Evolutionary conservation across 1,140 invertebrate species (phyloP).

Genomic region (Heliconius nattereri): DNA sequence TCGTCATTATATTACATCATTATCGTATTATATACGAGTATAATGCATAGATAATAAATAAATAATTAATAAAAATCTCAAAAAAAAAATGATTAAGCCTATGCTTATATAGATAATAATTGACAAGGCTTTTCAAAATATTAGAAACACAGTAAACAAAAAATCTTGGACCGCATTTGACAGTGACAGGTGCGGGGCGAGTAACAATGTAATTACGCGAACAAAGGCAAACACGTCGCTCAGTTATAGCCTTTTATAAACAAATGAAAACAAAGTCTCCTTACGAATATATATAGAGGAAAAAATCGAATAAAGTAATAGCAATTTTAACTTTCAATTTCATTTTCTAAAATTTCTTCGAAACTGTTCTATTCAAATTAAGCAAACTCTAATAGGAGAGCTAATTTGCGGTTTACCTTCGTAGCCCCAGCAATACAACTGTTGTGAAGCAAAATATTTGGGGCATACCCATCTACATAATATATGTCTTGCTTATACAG

Average conservation of each 20-base stretch:
- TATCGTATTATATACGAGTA: no score
- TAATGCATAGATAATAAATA: no score
- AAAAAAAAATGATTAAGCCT: background rate
- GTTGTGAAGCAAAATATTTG: background rate
- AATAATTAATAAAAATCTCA: background rate
- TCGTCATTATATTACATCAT: no score
- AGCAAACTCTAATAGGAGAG: background rate
- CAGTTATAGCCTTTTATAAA: slow-evolving; percentile 39
- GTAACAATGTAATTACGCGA: slow-evolving; percentile 45
- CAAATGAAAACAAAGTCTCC: slow-evolving; percentile 34
- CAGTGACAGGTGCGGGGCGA: slow-evolving; percentile 36
- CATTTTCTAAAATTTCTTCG: slow-evolving; percentile 12
- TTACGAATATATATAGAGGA: slow-evolving; percentile 24
- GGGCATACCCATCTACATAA: background rate
- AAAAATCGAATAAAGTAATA: slow-evolving; percentile 17
- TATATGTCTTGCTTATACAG: slow-evolving; percentile 12
- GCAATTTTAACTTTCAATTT: slow-evolving; percentile 17
- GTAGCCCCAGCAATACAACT: slow-evolving; percentile 21
- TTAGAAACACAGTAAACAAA: slow-evolving; percentile 18
- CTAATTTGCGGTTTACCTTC: slow-evolving; percentile 22
- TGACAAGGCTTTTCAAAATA: slow-evolving; percentile 13
- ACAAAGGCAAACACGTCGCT: slow-evolving; percentile 50
- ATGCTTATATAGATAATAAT: background rate
- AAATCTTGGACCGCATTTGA: slow-evolving; percentile 29
- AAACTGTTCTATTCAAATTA: background rate